A percentile compares a stretch with the other conserved stretches of the same genome.
Evolutionary conservation across 2,113 vertebrate genomes (phyloP).

Genomic region (Aramus guarauna): DNA sequence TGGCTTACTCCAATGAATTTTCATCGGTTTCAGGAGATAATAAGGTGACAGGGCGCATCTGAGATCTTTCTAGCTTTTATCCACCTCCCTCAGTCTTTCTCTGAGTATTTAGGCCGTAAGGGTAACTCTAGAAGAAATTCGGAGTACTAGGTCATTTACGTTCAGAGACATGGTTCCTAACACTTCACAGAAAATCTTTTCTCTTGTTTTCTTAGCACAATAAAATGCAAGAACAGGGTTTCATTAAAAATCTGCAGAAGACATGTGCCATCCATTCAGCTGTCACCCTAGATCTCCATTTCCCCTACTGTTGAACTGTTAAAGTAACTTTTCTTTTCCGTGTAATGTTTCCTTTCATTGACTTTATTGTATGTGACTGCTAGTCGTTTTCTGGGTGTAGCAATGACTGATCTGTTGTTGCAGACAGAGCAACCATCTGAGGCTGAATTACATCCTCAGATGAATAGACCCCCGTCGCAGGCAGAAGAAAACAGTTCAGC

Average conservation of each 20-base stretch:
- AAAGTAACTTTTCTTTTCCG: slow-evolving; percentile 38
- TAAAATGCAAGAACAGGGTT: neutral
- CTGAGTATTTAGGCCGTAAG: neutral
- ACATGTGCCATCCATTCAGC: neutral
- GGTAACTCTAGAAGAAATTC: neutral
- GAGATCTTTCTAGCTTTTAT: neutral
- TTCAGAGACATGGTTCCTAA: neutral
- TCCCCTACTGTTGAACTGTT: slow-evolving; percentile 3
- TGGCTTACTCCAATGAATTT: neutral
- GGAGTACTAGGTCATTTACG: neutral
- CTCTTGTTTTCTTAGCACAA: neutral
- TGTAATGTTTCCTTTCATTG: slow-evolving; percentile 21
- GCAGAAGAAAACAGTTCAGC: slow-evolving; percentile 76
- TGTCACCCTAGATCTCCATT: neutral
- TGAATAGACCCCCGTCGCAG: slow-evolving; percentile 66
- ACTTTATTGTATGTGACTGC: slow-evolving; percentile 25
- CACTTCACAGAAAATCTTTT: neutral
- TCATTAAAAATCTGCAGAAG: neutral
- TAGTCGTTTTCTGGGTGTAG: slow-evolving; percentile 25
- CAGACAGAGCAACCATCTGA: slow-evolving; percentile 81
- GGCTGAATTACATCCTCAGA: slow-evolving; percentile 69
- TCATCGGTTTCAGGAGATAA: neutral
- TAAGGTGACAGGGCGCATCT: neutral
- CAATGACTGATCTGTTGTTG: slow-evolving; percentile 63
- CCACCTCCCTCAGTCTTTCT: neutral